Percentiles rank a stretch among this genome's conserved stretches.
Conservation (phyloP, 2,797 vertebrate species). For the Pangasius macronema region DNA sequence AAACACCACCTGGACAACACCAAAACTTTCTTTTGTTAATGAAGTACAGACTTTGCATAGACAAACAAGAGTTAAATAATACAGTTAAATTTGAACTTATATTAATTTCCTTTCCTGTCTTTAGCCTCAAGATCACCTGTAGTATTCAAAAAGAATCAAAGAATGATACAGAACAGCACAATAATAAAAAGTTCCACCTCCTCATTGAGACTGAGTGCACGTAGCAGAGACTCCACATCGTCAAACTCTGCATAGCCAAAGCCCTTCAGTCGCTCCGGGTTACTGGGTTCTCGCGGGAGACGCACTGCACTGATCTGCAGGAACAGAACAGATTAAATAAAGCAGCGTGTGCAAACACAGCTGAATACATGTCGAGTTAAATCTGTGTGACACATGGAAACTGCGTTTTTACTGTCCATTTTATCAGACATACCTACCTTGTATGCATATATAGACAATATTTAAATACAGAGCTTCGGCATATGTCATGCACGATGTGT, state of each 20-base stretch:
- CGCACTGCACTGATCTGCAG: constrained; percentile 92
- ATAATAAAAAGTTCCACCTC: constrained; percentile 77
- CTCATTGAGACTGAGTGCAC: constrained; percentile 90
- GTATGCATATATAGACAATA: background rate
- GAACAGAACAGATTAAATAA: background rate
- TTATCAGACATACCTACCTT: background rate
- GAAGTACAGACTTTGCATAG: background rate
- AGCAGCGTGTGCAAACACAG: background rate
- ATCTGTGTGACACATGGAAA: background rate
- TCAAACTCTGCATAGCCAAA: constrained; percentile 97
- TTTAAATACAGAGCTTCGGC: background rate
- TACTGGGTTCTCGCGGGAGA: constrained; percentile 90
- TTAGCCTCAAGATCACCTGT: background rate
- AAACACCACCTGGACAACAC: background rate
- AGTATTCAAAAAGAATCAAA: background rate
- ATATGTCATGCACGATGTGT: background rate
- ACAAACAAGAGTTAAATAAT: background rate
- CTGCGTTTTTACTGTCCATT: background rate
- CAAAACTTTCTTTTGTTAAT: background rate
- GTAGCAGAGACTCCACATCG: constrained; percentile 90
- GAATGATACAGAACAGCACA: background rate
- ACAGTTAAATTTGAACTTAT: background rate
- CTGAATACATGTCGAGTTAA: background rate
- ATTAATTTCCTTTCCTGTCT: background rate
- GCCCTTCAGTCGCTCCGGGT: constrained; percentile 95